A percentile compares a stretch with the other conserved stretches of the same genome.
These are phyloP conservation scores for Osmerus mordax DNA, from an alignment of 2,113 vertebrate species.

Conservation along the genomic window DNA sequence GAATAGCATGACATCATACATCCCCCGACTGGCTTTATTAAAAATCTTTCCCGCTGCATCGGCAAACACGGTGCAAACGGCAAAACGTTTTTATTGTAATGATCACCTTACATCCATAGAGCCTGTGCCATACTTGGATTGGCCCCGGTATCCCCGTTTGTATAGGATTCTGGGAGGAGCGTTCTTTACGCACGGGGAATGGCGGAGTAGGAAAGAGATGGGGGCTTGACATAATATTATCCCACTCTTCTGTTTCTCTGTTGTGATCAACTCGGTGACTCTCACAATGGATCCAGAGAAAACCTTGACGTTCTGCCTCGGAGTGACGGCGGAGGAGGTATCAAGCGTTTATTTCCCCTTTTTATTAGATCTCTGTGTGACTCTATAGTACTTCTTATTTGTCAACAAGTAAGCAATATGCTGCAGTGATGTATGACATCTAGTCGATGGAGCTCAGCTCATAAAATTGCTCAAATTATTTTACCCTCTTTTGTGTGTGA, in stretches of 20 bases:
- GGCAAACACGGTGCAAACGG: slow-evolving; percentile 9
- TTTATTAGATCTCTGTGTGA: too few relatives aligned
- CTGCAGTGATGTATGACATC: too few relatives aligned
- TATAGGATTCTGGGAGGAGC: slow-evolving; percentile 48
- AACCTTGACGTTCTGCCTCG: slow-evolving; percentile 67
- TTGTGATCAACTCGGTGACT: background rate
- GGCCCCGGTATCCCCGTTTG: slow-evolving; percentile 2
- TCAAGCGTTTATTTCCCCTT: background rate
- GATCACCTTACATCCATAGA: background rate
- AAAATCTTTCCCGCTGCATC: slow-evolving; percentile 13
- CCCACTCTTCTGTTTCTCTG: background rate
- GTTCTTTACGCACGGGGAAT: slow-evolving; percentile 48
- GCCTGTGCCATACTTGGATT: background rate
- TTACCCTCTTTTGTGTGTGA: too few relatives aligned
- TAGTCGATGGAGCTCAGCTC: too few relatives aligned
- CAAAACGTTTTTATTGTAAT: slow-evolving; percentile 8
- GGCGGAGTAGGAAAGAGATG: slow-evolving; percentile 53
- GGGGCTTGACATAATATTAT: background rate
- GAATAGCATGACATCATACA: slow-evolving; percentile 62
- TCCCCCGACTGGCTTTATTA: too few relatives aligned
- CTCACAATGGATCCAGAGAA: slow-evolving; percentile 69
- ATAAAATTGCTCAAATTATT: too few relatives aligned
- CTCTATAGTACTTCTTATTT: too few relatives aligned
- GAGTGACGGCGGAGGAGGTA: slow-evolving; percentile 63
- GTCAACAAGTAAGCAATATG: too few relatives aligned